Conservation (phyloP, 2,797 vertebrate species). For the Platalea minor region DNA sequence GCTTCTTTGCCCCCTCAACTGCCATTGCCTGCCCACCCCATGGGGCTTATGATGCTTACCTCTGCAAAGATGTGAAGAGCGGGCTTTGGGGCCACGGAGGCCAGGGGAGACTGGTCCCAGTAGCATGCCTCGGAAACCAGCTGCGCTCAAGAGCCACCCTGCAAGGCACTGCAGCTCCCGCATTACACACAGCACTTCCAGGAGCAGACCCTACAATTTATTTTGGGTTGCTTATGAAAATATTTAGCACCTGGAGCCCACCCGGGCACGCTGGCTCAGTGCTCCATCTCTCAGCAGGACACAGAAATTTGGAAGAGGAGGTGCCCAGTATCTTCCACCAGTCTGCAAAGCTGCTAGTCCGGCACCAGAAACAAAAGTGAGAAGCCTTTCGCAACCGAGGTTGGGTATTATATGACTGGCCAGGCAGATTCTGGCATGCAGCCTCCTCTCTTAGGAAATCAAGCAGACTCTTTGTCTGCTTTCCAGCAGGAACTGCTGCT, state of each 20-base stretch:
- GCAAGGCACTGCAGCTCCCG: background rate
- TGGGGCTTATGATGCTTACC: background rate
- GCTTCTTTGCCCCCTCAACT: background rate
- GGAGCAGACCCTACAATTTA: background rate
- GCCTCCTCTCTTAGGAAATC: slow-evolving; percentile 72
- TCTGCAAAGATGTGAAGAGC: background rate
- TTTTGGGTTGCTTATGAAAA: background rate
- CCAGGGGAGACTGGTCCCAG: background rate
- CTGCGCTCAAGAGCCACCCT: background rate
- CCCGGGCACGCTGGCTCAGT: background rate
- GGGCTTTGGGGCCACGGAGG: background rate
- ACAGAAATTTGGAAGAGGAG: background rate
- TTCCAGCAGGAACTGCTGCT: slow-evolving; percentile 69
- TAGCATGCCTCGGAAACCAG: rapidly evolving
- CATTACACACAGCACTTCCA: background rate
- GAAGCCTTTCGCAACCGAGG: slow-evolving; percentile 59
- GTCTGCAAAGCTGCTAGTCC: background rate
- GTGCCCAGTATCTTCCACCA: background rate
- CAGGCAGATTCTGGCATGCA: slow-evolving; percentile 62
- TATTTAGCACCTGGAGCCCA: background rate
- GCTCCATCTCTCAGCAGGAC: background rate
- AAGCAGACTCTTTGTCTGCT: slow-evolving; percentile 74
- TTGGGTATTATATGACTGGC: slow-evolving; percentile 49
- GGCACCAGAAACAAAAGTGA: slow-evolving; percentile 34
- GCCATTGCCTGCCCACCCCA: rapidly evolving